Percentiles rank a stretch among this genome's conserved stretches.
These are phyloP conservation scores for Coregonus ussuriensis DNA, from an alignment of 2,797 vertebrate species.

Conservation along the genomic window DNA sequence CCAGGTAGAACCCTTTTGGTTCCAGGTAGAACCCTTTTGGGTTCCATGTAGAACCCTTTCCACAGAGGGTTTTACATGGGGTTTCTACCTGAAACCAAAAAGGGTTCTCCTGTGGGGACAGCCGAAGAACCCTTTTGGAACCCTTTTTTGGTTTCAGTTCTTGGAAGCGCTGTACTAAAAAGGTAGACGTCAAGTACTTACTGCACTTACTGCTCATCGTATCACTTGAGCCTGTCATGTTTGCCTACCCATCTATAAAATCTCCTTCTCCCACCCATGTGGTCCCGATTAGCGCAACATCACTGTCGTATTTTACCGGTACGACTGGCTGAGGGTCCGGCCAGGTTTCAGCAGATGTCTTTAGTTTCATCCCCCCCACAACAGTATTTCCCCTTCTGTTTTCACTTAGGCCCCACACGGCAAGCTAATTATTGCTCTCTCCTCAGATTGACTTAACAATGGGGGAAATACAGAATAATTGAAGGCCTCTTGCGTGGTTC, in stretches of 20 bases:
- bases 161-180: constrained; percentile 15
- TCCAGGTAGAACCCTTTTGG: too few relatives aligned
- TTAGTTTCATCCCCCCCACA: constrained; percentile 49
- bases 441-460: constrained; percentile 22
- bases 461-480: constrained; percentile 46
- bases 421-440: constrained; percentile 53
- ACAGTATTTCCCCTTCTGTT: constrained; percentile 39
- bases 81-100: too few relatives aligned
- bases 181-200: constrained; percentile 9
- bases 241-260: constrained; percentile 46
- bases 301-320: constrained; percentile 55
- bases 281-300: constrained; percentile 47
- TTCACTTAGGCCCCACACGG: constrained; percentile 48
- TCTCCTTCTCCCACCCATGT: constrained; percentile 45
- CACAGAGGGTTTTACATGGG: too few relatives aligned
- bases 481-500: constrained; percentile 40
- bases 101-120: constrained; percentile 9
- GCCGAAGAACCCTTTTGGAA: too few relatives aligned
- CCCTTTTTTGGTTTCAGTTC: neutral
- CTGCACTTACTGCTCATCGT: constrained; percentile 17
- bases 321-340: constrained; percentile 36
- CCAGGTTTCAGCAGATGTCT: constrained; percentile 60
- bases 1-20: too few relatives aligned
- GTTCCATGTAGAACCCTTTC: too few relatives aligned
- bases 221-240: constrained; percentile 30